Base-by-base conservation (phyloP, 1,140 invertebrate species). In the Drosophila watanabei region DNA sequence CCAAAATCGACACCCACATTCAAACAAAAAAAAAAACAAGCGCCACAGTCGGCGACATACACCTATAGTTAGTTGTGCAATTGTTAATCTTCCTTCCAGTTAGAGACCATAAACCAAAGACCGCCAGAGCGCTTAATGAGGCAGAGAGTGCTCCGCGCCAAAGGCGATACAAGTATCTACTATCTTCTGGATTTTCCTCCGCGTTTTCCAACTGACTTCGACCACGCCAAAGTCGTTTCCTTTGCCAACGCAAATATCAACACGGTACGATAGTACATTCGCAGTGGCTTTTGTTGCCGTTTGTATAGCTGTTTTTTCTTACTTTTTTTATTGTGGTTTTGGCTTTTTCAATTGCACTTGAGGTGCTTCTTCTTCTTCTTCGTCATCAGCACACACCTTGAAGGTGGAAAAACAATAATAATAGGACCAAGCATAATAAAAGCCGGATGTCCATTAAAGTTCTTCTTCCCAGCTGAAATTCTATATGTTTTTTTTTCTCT, bases 361-460 rank as follows among this genome's bases (percentile, higher is more conserved):
- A 79, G 69, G 84, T 68, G 86, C 78, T 88, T 81, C 84, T 68
- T 54, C 52, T 48, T 60, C 76, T 49, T 59, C 51, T 16, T 37
- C 51, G 24, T 57, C 70, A 76, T 41, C 63, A 56, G 68, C 66
- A 80, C 84, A 88, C 71, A 61, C 57, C 71, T 73, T 73, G 30
- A 73, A 75, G 71, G 71, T 75, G 71, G 69, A 37, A 73, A 37
- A 75, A 75, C 54, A 73, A 75, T 73, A 73, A 73, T 72, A 73
- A 61, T 33, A 73, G 72, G 69, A 73, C 54, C 59, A 73, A 51
- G 68, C 69, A 88, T 83, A 70, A 80, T 87, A 82, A 82, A 82
- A 82, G 66, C 77, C 83, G 80, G 84, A 87, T 88, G 76, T 83
- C 80, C 76, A 82, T 88, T 86, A 73, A 87, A 76, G 58, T 71